Evolutionary conservation across 2,797 vertebrate species (phyloP).

Genomic region (Sebastes wilsoni): DNA sequence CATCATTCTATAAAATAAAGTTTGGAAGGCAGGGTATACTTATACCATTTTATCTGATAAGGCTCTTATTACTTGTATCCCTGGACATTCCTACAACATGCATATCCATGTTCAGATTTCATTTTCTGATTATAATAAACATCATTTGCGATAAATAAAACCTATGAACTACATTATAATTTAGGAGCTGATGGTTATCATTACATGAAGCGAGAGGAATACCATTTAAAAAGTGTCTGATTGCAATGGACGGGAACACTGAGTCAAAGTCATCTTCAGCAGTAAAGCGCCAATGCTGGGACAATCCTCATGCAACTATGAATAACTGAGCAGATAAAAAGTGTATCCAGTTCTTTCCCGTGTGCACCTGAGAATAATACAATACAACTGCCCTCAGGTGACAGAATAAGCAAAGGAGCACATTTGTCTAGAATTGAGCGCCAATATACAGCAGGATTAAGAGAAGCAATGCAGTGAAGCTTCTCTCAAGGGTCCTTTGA

Average conservation of each 20-base stretch:
- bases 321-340: constrained; percentile 47
- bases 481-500: constrained; percentile 56
- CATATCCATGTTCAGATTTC: not conserved
- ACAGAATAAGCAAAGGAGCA: constrained; percentile 66
- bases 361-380: constrained; percentile 52
- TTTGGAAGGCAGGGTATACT: not conserved
- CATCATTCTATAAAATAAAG: not conserved
- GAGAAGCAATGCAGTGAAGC: constrained; percentile 43
- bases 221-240: constrained; percentile 18
- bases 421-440: constrained; percentile 57
- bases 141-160: not conserved
- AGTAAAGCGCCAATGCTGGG: not conserved
- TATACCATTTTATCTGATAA: not conserved
- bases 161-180: not conserved
- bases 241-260: not conserved
- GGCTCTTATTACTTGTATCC: not conserved
- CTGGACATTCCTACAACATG: not conserved
- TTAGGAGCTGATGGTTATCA: not conserved
- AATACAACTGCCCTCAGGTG: constrained; percentile 58
- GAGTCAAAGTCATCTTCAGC: constrained; percentile 6
- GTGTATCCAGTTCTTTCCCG: constrained; percentile 28
- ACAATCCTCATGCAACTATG: constrained; percentile 27
- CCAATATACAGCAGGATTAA: constrained; percentile 49
- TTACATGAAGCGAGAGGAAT: not conserved
- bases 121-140: not conserved